Evolutionary conservation across 2,113 vertebrate species (phyloP).

Genomic region (Colistium nudipinnis): DNA sequence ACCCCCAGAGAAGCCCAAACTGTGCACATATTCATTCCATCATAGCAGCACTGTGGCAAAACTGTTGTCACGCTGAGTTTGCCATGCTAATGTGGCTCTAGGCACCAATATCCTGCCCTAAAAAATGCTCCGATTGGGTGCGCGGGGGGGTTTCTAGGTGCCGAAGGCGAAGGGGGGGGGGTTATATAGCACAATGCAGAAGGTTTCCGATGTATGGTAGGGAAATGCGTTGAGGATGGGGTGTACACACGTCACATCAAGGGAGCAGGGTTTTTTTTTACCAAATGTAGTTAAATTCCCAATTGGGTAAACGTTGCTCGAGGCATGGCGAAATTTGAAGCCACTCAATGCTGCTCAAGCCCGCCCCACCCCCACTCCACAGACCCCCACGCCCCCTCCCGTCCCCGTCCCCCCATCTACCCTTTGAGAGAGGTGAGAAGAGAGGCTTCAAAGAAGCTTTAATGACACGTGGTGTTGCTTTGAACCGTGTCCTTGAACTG

Average conservation of each 20-base stretch:
- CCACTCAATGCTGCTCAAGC: slow-evolving; percentile 28
- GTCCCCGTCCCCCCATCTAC: slow-evolving; percentile 28
- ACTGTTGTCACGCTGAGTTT: slow-evolving; percentile 73
- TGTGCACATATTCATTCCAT: slow-evolving; percentile 72
- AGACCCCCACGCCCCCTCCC: background rate
- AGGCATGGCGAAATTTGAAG: slow-evolving; percentile 28
- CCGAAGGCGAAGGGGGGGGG: background rate
- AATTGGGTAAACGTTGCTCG: slow-evolving; percentile 23
- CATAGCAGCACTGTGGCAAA: slow-evolving; percentile 72
- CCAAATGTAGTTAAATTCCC: slow-evolving; percentile 37
- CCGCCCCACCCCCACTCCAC: slow-evolving; percentile 23
- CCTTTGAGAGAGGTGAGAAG: slow-evolving; percentile 48
- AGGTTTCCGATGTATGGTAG: background rate
- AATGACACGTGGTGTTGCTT: slow-evolving; percentile 66
- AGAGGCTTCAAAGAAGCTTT: slow-evolving; percentile 69
- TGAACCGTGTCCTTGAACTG: slow-evolving; percentile 72
- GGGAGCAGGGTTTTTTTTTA: slow-evolving; percentile 34
- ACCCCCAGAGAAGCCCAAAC: slow-evolving; percentile 64
- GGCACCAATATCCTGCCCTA: slow-evolving; percentile 46
- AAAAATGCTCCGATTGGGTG: slow-evolving; percentile 47
- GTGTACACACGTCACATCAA: slow-evolving; percentile 23
- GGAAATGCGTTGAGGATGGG: background rate
- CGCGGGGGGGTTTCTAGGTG: slow-evolving; percentile 28
- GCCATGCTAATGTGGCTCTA: slow-evolving; percentile 72
- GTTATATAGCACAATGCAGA: slow-evolving; percentile 32